Evolutionary conservation across 2,888 invertebrate genomes (phyloP), one percentile per base, ranked within the genome.

Genomic region (Hyles lineata): DNA sequence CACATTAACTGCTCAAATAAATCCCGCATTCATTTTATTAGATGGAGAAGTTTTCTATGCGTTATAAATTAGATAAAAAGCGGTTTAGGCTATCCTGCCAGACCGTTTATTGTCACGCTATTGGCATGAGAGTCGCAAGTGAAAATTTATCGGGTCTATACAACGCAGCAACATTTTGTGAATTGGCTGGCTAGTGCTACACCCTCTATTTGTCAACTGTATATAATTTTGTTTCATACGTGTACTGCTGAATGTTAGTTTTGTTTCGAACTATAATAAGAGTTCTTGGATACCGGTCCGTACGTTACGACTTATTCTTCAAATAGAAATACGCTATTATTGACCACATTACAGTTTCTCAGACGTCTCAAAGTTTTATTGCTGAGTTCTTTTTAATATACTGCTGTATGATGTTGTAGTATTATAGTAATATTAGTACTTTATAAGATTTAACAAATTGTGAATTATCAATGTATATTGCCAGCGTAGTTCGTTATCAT

Each of bases 121-220:
- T 86, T 88, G 87, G 88, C 86, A 87, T 72, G 63, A 55, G 83
- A 82, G 84, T 81, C 79, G 80, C 83, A 80, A 80, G 82, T 76
- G 82, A 81, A 83, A 86, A 88, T 88, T 88, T 87, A 89, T 88
- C 79, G 84, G 78, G 77, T 81, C 82, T 85, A 85, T 86, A 85
- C 85, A 85, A 86, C 80, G 82, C 82, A 81, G 50, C 83, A 86
- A 83, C 84, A 82, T 89, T 89, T 86, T 83, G 84, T 83, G 87
- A 87, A 89, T 87, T 89, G 87, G 85, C 85, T 85, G 77, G 71
- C 77, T 77, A 78, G 79, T 78, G 77, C 78, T 84, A 80, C 83
- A 76, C 82, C 79, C 83, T 86, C 82, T 88, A 87, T 90, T 90
- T 89, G 89, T 89, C 86, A 86, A 87, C 82, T 86, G 84, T 85